Evolutionary conservation across 1,140 invertebrate species (phyloP), one percentile per base, ranked within the genome.

Genomic region (Papilio polyxenes): DNA sequence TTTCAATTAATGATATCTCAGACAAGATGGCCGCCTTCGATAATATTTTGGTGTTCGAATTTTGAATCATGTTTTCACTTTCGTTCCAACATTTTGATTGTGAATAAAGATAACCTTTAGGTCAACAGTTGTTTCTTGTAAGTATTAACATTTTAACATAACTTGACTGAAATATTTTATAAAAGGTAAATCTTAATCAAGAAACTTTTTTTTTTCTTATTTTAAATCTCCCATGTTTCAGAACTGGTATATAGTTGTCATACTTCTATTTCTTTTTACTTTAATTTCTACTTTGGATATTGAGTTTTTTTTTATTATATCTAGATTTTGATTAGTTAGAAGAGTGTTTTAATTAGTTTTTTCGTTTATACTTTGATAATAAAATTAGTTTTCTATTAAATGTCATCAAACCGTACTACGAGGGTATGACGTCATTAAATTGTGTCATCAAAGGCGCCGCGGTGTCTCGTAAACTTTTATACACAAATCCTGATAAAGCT

Each of bases 21-120:
- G 20, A 77, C 75, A 53, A 51, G 75, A 77, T 77, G 75, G 49
- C 75, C 75, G 75, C 75, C 20, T 51, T 56, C 75, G 75, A 77
- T 77, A 77, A 56, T 72, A 20, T 13, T 3, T 31, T 31, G 62
- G 62, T 31, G 23, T 65, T 72, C 65, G 65, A 72, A 72, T 37
- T 72, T 72, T 72, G 13, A 72, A 72, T 72, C 31, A 17, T 72
- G 75, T 77, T 77, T 77, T 77, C 75, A 77, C 75, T 77, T 77
- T 77, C 49, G 31, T 3, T 77, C 20, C 44, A 75, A 75, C 48
- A 76, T 20, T 17, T 77, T 31, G 75, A 77, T 77, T 20, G 3
- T 76, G n/a, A n/a, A n/a, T n/a, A 11, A 77, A 51, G 44, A 77
- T 53, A 77, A 56, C 48, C 44, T 76, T 37, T 75, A 49, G 44